phyloP scores from a whole-genome alignment of 2,888 invertebrate genomes.

The Caenorhabditis doughertyi region DNA sequence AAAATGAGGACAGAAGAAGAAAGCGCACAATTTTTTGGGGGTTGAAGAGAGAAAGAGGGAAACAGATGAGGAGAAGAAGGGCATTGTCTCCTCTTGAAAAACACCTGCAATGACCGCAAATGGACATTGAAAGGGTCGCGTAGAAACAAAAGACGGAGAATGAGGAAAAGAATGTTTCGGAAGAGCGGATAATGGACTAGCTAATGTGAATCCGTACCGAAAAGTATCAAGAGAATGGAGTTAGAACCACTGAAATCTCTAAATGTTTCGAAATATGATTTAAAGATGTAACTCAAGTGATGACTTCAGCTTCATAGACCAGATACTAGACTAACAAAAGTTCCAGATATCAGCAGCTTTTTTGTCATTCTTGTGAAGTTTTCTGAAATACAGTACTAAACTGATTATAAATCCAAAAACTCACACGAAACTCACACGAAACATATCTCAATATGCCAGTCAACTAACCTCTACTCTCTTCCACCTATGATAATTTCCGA shows the following conservation, averaged over 20 bases:
- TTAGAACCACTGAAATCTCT: no score
- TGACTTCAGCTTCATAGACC: no score
- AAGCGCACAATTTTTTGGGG: conserved; percentile 38
- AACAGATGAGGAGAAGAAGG: conserved; percentile 31
- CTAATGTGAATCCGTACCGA: no score
- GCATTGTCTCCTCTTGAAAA: conserved; percentile 38
- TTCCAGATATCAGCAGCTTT: no score
- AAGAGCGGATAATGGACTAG: not conserved
- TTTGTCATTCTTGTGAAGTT: no score
- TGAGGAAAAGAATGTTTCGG: not conserved
- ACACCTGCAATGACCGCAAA: conserved; percentile 42
- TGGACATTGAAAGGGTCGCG: not conserved
- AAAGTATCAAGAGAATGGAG: no score
- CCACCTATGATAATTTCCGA: not conserved
- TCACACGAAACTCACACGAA: not conserved
- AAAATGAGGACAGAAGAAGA: conserved; percentile 35
- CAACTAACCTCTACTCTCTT: not conserved
- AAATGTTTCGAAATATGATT: no score
- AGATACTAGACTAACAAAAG: no score
- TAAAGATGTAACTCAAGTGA: no score
- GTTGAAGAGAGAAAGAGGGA: conserved; percentile 12
- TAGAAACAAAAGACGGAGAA: conserved; percentile 1
- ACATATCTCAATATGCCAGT: conserved; percentile 5
- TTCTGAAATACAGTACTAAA: no score
- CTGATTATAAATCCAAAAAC: no score